Evolutionary conservation across 2,113 vertebrate species (phyloP).

Genomic region (Madoqua kirkii): DNA sequence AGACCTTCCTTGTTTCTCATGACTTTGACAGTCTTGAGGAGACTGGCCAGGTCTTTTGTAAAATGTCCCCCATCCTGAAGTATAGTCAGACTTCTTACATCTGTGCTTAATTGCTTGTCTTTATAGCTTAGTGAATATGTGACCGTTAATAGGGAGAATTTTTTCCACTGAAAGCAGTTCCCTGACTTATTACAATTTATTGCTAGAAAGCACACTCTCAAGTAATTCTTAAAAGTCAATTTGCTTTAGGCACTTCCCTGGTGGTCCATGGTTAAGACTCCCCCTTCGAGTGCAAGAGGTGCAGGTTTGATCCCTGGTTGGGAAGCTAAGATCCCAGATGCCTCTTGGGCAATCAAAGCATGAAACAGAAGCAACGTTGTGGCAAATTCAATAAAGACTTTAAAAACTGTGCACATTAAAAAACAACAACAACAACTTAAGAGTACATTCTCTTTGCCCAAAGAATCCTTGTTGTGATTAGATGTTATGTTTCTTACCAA

Average conservation of each 20-base stretch:
- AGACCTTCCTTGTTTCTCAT: not conserved
- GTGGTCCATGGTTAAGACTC: not conserved
- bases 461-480: not conserved
- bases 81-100: not conserved
- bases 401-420: not conserved
- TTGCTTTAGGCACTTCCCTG: not conserved
- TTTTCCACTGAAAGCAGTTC: not conserved
- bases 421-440: not conserved
- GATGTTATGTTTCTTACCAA: not conserved
- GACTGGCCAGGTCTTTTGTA: not conserved
- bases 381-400: not conserved
- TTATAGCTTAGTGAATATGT: not conserved
- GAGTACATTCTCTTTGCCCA: not conserved
- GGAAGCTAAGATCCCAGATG: not conserved
- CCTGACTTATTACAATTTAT: not conserved
- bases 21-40: not conserved
- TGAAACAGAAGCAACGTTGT: not conserved
- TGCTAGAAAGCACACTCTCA: not conserved
- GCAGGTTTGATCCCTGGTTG: not conserved
- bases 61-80: too few species aligned
- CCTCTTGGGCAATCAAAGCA: not conserved
- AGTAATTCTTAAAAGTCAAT: not conserved
- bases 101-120: not conserved
- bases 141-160: not conserved
- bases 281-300: not conserved